Conservation (phyloP, 2,888 invertebrate genomes). For the Athalia rosae region DNA sequence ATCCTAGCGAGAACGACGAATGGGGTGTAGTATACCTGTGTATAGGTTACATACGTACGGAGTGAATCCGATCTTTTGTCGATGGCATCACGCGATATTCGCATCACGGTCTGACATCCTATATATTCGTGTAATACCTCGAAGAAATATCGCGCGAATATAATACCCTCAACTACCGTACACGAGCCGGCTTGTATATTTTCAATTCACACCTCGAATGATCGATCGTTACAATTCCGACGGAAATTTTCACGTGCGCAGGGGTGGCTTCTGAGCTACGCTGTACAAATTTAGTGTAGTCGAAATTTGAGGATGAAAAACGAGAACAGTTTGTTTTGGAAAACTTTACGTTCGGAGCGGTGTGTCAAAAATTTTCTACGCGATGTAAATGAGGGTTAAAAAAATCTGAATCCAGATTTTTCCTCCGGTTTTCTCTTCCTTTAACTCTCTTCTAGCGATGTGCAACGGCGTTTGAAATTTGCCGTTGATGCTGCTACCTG, state of each 20-base stretch:
- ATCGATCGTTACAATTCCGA: background rate
- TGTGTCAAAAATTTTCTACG: no score
- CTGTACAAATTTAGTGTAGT: no score
- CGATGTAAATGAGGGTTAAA: no score
- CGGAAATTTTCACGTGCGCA: background rate
- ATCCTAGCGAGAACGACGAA: no score
- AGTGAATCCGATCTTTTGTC: constrained; percentile 64
- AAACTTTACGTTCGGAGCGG: no score
- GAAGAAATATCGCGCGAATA: constrained; percentile 30
- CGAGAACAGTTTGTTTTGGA: no score
- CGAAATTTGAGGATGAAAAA: no score
- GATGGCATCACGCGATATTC: constrained; percentile 70
- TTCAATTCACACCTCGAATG: constrained; percentile 21
- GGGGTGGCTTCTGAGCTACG: no score
- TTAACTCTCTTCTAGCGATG: no score
- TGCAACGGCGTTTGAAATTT: no score
- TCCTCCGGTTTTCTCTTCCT: background rate
- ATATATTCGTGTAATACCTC: constrained; percentile 24
- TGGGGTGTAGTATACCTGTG: no score
- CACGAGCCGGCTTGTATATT: constrained; percentile 1
- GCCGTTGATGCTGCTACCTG: no score
- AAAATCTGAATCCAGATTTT: constrained; percentile 32
- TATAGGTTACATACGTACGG: background rate
- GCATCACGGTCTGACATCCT: constrained; percentile 63
- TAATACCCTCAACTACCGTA: background rate